Base-by-base conservation (phyloP, 2,113 vertebrate genomes). In the Dicrurus megarhynchus region DNA sequence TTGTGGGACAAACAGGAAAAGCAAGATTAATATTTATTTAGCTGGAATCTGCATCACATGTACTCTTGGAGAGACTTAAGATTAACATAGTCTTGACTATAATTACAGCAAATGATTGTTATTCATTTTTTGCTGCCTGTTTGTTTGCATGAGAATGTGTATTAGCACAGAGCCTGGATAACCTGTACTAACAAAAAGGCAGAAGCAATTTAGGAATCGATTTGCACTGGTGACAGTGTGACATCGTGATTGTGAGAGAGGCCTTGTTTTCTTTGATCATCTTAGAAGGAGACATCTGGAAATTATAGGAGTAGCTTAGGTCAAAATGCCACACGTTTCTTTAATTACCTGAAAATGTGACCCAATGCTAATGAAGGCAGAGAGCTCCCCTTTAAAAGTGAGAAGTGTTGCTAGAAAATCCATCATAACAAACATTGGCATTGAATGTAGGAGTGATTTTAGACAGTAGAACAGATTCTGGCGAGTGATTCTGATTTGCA, bases 251-350 rank as follows among this genome's bases (percentile, higher is more conserved):
- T 96, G 95, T 91, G 79, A 92, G 87, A 94, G 96, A 87, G 95
- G 96, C 88, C 95, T 97, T 92, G 49, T 86, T 82, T 95, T 74
- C 95, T 97, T 97, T 97, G 97, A 96, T 97, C 96, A 86, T 80
- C 53, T 95, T 74, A 74, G 60, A 16, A 89, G 50, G 75, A 93
- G 94, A 81, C 97, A 96, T 97, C 96, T 97, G 96, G 97, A 97
- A 97, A 95, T 96, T 96, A 93, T 92, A 96, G 96, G 93, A 96
- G 94, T 95, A 96, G 81, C 71, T 92, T 74, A 93, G 97, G 97
- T 97, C 91, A 95, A 95, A 89, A 90, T 90, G 95, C 78, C 95
- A 97, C 94, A 97, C 26, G 32, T 96, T 97, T 97, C 95, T 97
- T 96, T 97, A 95, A 97, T 97, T 96, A 97, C 55, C 42, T 82